A percentile compares a stretch with the other conserved stretches of the same genome.
These are phyloP conservation scores for Epirrhoe alternata DNA, from an alignment of 2,888 invertebrate genomes.

Conservation along the genomic window DNA sequence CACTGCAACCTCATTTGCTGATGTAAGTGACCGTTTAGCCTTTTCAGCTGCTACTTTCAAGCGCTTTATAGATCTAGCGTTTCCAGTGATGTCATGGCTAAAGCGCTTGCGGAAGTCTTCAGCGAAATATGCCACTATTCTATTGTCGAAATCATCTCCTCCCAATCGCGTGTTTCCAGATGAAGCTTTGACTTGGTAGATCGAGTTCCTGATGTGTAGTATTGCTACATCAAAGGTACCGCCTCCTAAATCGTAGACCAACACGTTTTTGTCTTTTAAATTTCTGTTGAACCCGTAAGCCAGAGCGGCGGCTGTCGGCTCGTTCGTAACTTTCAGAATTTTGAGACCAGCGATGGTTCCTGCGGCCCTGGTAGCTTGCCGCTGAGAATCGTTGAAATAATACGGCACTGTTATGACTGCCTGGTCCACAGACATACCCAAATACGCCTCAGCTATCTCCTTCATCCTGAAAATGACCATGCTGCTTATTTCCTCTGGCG, in stretches of 20 bases:
- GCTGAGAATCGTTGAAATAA: conserved; percentile 69
- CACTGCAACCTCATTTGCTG: conserved; percentile 57
- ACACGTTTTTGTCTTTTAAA: conserved; percentile 55
- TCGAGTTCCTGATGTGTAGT: conserved; percentile 56
- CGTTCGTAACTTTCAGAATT: conserved; percentile 66
- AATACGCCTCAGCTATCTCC: conserved; percentile 62
- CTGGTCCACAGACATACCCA: conserved; percentile 60
- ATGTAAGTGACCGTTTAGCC: conserved; percentile 62
- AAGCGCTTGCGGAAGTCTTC: conserved; percentile 66
- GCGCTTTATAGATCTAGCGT: conserved; percentile 55
- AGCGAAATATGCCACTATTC: conserved; percentile 65
- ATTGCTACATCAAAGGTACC: conserved; percentile 72
- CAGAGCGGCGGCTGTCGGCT: conserved; percentile 71
- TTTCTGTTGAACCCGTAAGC: conserved; percentile 64
- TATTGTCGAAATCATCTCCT: conserved; percentile 73
- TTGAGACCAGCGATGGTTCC: conserved; percentile 67
- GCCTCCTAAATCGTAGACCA: conserved; percentile 72
- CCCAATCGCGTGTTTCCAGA: conserved; percentile 65
- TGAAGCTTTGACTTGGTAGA: conserved; percentile 67
- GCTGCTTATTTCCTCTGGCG: conserved; percentile 70
- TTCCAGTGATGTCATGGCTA: conserved; percentile 52
- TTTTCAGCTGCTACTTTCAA: conserved; percentile 65
- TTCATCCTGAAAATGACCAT: conserved; percentile 72
- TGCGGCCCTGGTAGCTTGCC: conserved; percentile 66
- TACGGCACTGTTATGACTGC: conserved; percentile 75